phyloP scores from a whole-genome alignment of 2,888 invertebrate genomes.

The Monochamus alternatus region DNA sequence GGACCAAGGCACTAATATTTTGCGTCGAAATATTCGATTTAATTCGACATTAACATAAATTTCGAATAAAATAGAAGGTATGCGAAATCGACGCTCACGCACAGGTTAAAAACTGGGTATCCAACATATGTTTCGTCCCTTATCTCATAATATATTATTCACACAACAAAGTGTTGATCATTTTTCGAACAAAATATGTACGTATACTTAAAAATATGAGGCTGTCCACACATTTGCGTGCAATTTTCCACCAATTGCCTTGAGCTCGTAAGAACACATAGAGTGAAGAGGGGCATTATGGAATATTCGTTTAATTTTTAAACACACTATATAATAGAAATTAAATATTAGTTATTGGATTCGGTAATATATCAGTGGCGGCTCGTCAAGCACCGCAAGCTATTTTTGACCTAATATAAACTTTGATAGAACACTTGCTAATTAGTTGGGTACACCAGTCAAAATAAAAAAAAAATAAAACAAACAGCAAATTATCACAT shows the following conservation, averaged over 20 bases:
- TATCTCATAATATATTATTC: neutral
- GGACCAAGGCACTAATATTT: neutral
- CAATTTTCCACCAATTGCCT: neutral
- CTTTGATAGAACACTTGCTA: too few species aligned
- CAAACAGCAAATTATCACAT: too few species aligned
- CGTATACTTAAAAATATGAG: neutral
- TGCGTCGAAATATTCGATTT: constrained; percentile 1
- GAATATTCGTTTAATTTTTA: too few species aligned
- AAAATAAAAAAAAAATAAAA: too few species aligned
- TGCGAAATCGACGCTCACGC: constrained; percentile 7
- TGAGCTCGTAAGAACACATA: neutral
- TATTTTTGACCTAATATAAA: too few species aligned
- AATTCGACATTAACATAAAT: neutral
- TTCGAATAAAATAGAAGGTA: constrained; percentile 3
- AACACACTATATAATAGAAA: too few species aligned
- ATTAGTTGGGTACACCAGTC: too few species aligned
- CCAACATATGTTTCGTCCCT: neutral
- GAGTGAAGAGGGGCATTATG: too few species aligned
- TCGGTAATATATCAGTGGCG: too few species aligned
- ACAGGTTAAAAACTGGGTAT: neutral
- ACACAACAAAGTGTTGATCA: constrained; percentile 4
- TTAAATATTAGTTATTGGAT: too few species aligned
- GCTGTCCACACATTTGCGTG: constrained; percentile 1
- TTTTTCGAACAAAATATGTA: neutral
- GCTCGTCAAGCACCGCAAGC: too few species aligned